These are phyloP conservation scores for Gymnothorax javanicus DNA, from an alignment of 2,797 vertebrate species.

Conservation along the genomic window DNA sequence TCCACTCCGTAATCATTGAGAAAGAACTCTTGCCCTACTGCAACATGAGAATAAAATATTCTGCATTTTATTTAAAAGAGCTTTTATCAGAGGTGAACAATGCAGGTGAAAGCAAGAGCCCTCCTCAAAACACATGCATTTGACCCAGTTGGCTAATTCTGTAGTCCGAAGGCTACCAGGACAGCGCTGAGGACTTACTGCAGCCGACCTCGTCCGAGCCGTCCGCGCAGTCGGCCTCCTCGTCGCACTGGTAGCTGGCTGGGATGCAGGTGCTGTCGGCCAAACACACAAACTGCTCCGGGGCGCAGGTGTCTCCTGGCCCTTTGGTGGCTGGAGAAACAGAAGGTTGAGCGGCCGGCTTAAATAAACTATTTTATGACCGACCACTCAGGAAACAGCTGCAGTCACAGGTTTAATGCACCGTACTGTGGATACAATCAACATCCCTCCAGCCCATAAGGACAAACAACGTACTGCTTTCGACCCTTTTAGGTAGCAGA, in stretches of 20 bases:
- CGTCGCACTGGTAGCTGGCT: constrained; percentile 94
- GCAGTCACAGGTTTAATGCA: background rate
- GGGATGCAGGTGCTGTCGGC: constrained; percentile 87
- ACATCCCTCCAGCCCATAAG: background rate
- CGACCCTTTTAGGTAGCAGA: background rate
- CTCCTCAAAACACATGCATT: too few relatives aligned
- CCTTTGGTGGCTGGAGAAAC: constrained; percentile 78
- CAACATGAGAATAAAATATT: too few relatives aligned
- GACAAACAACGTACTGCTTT: background rate
- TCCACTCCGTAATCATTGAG: too few relatives aligned
- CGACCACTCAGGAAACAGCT: background rate
- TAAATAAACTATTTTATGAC: background rate
- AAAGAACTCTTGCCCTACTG: too few relatives aligned
- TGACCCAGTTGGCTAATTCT: too few relatives aligned
- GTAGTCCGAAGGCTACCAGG: background rate
- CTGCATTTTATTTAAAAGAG: too few relatives aligned
- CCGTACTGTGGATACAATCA: background rate
- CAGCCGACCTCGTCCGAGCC: constrained; percentile 92
- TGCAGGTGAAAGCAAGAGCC: too few relatives aligned
- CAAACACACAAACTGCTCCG: constrained; percentile 87
- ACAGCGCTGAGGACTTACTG: constrained; percentile 75
- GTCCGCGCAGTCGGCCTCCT: constrained; percentile 89
- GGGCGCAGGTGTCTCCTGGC: constrained; percentile 80
- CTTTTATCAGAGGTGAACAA: too few relatives aligned
- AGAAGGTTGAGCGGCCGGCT: background rate